These are phyloP conservation scores for Siderastrea radians DNA, from an alignment of 92 coral and sea anemone genomes.

Conservation along the genomic window DNA sequence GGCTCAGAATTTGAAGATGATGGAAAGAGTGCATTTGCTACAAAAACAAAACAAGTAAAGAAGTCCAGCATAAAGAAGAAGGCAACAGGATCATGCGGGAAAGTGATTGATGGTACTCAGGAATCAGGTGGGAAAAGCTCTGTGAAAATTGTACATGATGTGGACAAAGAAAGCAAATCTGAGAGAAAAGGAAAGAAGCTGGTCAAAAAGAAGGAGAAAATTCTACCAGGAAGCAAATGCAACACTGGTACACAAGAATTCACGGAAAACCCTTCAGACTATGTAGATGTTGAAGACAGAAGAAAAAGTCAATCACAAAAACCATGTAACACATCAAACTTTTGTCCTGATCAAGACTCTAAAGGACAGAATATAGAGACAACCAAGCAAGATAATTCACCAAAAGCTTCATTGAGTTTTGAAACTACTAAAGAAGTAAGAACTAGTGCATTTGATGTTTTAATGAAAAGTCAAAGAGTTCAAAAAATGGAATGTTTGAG, in stretches of 20 bases:
- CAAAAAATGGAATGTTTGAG: not conserved
- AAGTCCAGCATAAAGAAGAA: conserved; percentile 24
- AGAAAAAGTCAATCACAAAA: not conserved
- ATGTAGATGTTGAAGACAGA: not conserved
- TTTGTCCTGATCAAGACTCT: not conserved
- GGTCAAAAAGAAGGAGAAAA: conserved; percentile 17
- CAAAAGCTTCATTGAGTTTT: not conserved
- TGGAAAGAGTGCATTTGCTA: not conserved
- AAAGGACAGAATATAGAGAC: not conserved
- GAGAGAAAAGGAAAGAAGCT: not conserved
- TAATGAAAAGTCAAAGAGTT: conserved; percentile 70
- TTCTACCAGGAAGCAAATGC: not conserved
- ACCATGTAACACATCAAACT: not conserved
- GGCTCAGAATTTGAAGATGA: conserved; percentile 65
- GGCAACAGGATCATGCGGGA: not conserved
- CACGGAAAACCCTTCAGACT: not conserved
- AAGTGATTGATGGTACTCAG: not conserved
- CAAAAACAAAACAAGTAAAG: conserved; percentile 15
- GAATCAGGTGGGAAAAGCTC: not conserved
- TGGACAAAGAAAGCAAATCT: not conserved
- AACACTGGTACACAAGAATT: not conserved
- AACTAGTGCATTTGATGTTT: conserved; percentile 79
- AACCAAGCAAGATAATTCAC: not conserved
- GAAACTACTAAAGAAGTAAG: conserved; percentile 1
- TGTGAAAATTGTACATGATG: not conserved